Conservation (phyloP, 2,888 invertebrate species). For the Xylota segnis region DNA sequence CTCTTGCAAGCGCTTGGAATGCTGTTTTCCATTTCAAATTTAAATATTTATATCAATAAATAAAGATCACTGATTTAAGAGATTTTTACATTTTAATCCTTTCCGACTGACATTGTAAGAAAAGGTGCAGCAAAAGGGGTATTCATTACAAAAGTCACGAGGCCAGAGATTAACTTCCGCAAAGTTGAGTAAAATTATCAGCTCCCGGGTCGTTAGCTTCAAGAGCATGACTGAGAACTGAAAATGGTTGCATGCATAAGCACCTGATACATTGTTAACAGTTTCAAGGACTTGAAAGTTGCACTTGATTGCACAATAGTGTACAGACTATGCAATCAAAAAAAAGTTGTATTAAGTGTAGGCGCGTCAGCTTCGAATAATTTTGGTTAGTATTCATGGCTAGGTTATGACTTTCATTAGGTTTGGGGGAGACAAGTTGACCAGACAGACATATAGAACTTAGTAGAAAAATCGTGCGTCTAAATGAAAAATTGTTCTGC, state of each 20-base stretch:
- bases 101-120: background rate
- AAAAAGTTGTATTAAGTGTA: no score
- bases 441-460: no score
- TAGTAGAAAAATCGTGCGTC: no score
- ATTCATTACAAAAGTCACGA: background rate
- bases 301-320: background rate
- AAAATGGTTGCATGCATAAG: background rate
- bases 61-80: background rate
- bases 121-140: background rate
- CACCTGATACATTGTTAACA: background rate
- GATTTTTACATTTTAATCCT: background rate
- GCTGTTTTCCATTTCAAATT: background rate
- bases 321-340: background rate
- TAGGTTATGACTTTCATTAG: no score
- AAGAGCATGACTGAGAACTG: background rate
- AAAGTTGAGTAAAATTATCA: background rate
- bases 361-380: no score
- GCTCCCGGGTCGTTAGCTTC: background rate
- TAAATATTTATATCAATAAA: background rate
- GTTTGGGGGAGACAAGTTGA: no score
- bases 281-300: slow-evolving; percentile 2
- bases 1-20: background rate
- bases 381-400: no score
- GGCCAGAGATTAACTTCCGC: background rate
- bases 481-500: no score